Conservation (phyloP, 2,113 vertebrate species). For the Vicugna pacos region DNA sequence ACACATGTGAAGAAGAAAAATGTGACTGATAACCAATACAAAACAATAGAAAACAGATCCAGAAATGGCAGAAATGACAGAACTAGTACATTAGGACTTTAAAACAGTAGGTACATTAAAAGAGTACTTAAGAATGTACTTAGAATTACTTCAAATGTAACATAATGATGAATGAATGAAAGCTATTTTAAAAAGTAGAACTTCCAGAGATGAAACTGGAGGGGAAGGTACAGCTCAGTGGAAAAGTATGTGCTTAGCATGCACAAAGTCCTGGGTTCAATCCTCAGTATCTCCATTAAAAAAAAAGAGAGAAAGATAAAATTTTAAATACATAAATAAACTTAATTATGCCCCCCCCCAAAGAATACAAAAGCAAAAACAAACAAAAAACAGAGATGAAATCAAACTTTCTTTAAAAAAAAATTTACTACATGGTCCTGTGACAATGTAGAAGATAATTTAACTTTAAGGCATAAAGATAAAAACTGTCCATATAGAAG, state of each 20-base stretch:
- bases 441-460: neutral
- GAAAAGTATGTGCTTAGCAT: too few relatives aligned
- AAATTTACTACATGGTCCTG: neutral
- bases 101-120: neutral
- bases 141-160: neutral
- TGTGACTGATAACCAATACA: neutral
- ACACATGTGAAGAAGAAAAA: neutral
- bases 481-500: neutral
- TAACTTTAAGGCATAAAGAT: slow-evolving; percentile 12
- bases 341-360: too few relatives aligned
- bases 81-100: neutral
- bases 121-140: neutral
- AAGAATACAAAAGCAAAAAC: too few relatives aligned
- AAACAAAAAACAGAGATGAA: neutral
- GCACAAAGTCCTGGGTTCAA: too few relatives aligned
- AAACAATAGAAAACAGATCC: neutral
- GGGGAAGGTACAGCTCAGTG: too few relatives aligned
- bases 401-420: neutral
- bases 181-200: slow-evolving; percentile 40
- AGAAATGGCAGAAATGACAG: slow-evolving; percentile 11
- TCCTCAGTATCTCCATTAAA: too few relatives aligned
- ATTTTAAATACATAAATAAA: too few relatives aligned
- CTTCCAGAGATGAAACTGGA: neutral
- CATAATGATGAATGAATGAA: neutral
- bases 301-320: too few relatives aligned